These are phyloP conservation scores for Mantis religiosa DNA, from an alignment of 2,888 invertebrate genomes.

Conservation along the genomic window DNA sequence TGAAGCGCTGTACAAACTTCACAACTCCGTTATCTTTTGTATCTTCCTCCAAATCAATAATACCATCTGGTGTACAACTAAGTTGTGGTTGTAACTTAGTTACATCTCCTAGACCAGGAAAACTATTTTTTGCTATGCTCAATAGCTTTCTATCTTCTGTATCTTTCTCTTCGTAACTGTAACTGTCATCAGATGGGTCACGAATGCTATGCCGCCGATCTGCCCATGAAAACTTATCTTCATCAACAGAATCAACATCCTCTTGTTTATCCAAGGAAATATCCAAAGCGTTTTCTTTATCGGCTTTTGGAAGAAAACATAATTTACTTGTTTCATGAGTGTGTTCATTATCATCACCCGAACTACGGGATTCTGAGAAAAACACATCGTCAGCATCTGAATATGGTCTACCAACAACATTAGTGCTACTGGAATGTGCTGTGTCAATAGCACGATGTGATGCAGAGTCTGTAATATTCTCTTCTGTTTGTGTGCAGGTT, in stretches of 20 bases:
- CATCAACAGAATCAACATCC: not conserved
- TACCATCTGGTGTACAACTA: slow-evolving; percentile 50
- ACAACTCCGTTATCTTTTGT: slow-evolving; percentile 51
- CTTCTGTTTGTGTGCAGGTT: not conserved
- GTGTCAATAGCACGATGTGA: not conserved
- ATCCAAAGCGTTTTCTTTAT: not conserved
- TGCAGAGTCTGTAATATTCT: not conserved
- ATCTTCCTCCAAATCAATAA: slow-evolving; percentile 60
- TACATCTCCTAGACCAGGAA: not conserved
- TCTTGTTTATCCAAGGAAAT: not conserved
- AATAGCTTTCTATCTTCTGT: not conserved
- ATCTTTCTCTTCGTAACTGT: not conserved
- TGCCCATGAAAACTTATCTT: not conserved
- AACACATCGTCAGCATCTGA: too few species aligned
- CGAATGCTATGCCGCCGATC: not conserved
- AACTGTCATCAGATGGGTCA: not conserved
- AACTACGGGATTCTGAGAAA: slow-evolving; percentile 21
- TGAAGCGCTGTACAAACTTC: slow-evolving; percentile 65
- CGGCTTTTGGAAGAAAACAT: not conserved
- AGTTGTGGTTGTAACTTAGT: slow-evolving; percentile 45
- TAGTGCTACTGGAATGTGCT: not conserved
- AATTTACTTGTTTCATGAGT: not conserved
- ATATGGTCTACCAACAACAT: not conserved
- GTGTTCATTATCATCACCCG: slow-evolving; percentile 23
- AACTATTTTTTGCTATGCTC: not conserved